Evolutionary conservation across 2,888 invertebrate species (phyloP).

Genomic region (Heterodera filipjevi): DNA sequence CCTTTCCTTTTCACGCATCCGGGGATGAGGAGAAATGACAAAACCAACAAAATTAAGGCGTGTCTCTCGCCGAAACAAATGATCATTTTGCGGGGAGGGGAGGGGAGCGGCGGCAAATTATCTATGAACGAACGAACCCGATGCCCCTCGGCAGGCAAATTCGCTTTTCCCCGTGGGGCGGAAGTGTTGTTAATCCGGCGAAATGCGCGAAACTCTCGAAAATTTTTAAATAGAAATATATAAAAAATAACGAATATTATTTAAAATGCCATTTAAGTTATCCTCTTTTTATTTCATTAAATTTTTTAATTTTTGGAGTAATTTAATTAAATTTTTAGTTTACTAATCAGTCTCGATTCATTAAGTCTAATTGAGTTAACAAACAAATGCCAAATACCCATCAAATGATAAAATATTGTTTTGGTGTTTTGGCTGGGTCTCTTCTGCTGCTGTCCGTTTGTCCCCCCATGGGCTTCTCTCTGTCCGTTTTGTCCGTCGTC

Average conservation of each 20-base stretch:
- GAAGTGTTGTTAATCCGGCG: neutral
- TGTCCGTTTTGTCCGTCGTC: neutral
- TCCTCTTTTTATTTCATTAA: too few species aligned
- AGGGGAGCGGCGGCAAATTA: neutral
- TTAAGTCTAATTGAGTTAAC: too few species aligned
- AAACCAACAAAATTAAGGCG: constrained; percentile 1
- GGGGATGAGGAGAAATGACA: neutral
- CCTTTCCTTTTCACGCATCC: neutral
- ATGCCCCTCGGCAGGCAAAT: neutral
- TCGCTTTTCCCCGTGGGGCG: neutral
- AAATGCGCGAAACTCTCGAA: neutral
- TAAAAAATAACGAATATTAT: neutral
- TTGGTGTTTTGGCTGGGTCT: too few species aligned
- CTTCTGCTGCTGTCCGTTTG: too few species aligned
- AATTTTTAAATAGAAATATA: neutral
- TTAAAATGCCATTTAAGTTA: too few species aligned
- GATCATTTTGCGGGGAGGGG: too few species aligned
- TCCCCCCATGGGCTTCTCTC: too few species aligned
- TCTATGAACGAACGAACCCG: neutral
- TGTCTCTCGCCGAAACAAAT: neutral
- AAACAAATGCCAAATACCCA: too few species aligned
- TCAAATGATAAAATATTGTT: too few species aligned
- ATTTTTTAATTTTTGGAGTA: too few species aligned
- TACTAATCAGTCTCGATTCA: too few species aligned
- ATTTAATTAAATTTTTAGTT: too few species aligned